Conservation (phyloP, 2,888 invertebrate species). For the Ichneumoninae sp. region DNA sequence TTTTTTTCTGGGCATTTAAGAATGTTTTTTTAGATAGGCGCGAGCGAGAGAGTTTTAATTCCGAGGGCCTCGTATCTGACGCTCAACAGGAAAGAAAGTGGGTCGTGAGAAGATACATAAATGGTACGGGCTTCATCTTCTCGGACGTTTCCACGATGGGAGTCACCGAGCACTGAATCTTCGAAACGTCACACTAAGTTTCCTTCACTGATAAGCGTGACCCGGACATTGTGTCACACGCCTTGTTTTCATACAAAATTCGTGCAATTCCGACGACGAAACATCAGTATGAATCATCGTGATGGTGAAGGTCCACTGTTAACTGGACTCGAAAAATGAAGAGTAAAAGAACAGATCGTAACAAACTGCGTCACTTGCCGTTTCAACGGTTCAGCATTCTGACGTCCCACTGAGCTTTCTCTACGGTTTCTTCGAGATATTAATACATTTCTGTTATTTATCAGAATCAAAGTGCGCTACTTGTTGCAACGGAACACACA, state of each 20-base stretch:
- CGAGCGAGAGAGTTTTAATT: slow-evolving; percentile 2
- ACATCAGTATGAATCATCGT: background rate
- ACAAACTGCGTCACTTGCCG: background rate
- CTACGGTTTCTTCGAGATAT: background rate
- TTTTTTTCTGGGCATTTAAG: background rate
- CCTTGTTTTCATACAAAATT: background rate
- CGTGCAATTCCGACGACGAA: background rate
- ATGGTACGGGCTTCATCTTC: background rate
- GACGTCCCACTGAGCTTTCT: background rate
- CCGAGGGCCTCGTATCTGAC: background rate
- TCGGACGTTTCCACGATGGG: background rate
- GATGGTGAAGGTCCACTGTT: background rate
- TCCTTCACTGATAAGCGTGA: slow-evolving; percentile 41
- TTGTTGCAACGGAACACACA: background rate
- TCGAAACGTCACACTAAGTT: slow-evolving; percentile 21
- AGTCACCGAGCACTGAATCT: background rate
- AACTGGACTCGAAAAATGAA: background rate
- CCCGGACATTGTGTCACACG: slow-evolving; percentile 18
- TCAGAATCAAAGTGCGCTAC: background rate
- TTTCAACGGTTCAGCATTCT: background rate
- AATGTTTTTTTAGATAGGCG: background rate
- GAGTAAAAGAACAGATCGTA: background rate
- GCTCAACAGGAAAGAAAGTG: background rate
- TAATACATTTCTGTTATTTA: background rate
- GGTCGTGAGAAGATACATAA: slow-evolving; percentile 2